phyloP scores from a whole-genome alignment of 2,888 invertebrate genomes.

The Rhorus exstirpatorius region DNA sequence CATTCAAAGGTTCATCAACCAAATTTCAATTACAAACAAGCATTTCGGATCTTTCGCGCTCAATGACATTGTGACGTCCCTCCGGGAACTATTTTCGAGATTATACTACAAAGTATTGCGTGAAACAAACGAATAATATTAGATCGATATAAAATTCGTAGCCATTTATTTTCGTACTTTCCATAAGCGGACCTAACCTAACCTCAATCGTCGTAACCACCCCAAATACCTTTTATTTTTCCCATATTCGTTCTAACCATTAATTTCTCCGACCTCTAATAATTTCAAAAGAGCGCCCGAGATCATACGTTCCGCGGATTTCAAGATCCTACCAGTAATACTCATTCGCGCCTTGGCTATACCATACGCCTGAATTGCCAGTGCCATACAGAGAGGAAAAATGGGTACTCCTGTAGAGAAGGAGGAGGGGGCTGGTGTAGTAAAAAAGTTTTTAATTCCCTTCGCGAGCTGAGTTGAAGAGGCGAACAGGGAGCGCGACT shows the following conservation, averaged over 20 bases:
- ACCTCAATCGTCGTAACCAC: neutral
- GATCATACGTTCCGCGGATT: conserved; percentile 34
- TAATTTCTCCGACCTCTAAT: conserved; percentile 10
- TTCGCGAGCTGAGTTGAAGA: conserved; percentile 42
- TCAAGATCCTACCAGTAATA: conserved; percentile 35
- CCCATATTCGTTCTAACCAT: neutral
- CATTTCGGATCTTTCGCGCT: neutral
- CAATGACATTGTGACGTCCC: neutral
- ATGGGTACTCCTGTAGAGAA: too few relatives aligned
- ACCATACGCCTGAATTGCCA: conserved; percentile 42
- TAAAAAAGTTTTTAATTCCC: conserved; percentile 66
- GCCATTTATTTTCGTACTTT: neutral
- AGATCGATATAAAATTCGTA: neutral
- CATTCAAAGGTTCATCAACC: neutral
- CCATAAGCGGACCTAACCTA: too few relatives aligned
- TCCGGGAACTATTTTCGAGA: neutral
- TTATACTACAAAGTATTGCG: neutral
- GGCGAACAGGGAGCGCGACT: conserved; percentile 36
- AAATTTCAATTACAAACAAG: neutral
- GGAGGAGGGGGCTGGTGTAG: conserved; percentile 39
- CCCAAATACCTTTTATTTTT: neutral
- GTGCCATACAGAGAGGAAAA: conserved; percentile 24
- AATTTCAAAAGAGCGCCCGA: conserved; percentile 1
- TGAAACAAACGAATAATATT: neutral
- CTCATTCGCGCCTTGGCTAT: conserved; percentile 52